Evolutionary conservation across 2,797 vertebrate genomes (phyloP), one percentile per base, ranked within the genome.

Genomic region (Rhodeus uyekii): DNA sequence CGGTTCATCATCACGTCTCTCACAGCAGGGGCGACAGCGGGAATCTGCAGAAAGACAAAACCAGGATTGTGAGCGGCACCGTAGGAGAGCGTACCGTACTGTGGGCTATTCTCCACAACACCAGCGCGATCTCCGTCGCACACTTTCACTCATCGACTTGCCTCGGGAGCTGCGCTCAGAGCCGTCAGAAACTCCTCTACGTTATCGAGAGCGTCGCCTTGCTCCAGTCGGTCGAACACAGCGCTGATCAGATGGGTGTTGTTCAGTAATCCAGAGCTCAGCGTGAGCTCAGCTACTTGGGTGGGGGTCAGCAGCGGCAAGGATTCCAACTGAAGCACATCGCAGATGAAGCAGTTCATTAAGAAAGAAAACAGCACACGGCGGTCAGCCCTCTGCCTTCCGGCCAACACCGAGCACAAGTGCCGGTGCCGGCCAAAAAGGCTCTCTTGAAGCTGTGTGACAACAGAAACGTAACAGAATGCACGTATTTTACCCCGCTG

Each of bases 1-100:
- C 85, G 60, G 81, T 90, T 89, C 67, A 91, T 83, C 82, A 91
- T 86, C 74, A 60, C 85, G n/a, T 88, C 89, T 80, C 86, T 82
- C 34, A 88, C 89, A 8, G 7, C 65, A 39, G 38, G 38, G 38
- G 8, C 10, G 38, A 39, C 10, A 39, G 8, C 8, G 8, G 38
- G 38, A 39, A 9, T 39, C 38, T 39, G 38, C 38, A 39, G 8
- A 39, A 39, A 10, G 8, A 39, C 38, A 39, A 39, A 39, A 9
- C 38, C 38, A 39, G 38, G 38, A 9, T 39, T 39, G 38, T 39
- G 8, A 39, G 10, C 38, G 38, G 38, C 38, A 39, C 38, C 10
- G 42, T 44, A 14, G 8, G n/a, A 12, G 16, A 8, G 9, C n/a
- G n/a, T 0, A 5, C 4, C 4, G 8, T 22, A 9, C 19, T n/a